A percentile compares a stretch with the other conserved stretches of the same genome.
phyloP scores from a whole-genome alignment of 2,113 vertebrate species.

The Recurvirostra avosetta region DNA sequence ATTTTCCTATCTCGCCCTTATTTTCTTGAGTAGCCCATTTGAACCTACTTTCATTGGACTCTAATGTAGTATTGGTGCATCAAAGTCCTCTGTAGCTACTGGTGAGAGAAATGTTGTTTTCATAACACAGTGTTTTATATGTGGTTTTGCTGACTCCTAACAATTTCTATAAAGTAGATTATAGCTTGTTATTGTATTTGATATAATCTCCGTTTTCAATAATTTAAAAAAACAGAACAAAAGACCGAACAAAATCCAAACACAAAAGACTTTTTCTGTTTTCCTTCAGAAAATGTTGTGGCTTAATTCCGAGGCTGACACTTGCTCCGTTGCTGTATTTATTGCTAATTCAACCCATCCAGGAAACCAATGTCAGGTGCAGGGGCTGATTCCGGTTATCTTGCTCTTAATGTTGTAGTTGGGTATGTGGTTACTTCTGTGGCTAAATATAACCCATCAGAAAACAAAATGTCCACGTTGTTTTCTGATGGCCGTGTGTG shows the following conservation, averaged over 20 bases:
- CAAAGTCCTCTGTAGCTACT: not conserved
- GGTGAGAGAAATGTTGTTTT: not conserved
- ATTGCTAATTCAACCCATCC: not conserved
- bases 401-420: not conserved
- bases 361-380: not conserved
- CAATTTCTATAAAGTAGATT: not conserved
- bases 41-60: not conserved
- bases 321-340: not conserved
- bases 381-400: accelerated
- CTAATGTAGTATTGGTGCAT: not conserved
- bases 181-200: not conserved
- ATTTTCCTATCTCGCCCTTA: not conserved
- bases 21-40: not conserved
- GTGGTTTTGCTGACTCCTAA: not conserved
- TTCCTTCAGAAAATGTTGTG: not conserved
- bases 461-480: accelerated
- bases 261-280: not conserved
- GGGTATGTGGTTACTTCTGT: not conserved
- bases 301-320: not conserved
- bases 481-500: not conserved
- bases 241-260: not conserved
- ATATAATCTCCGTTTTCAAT: not conserved
- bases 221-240: not conserved
- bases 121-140: accelerated
- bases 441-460: not conserved